phyloP scores from a whole-genome alignment of 2,113 vertebrate species.

The Misgurnus mizolepis region DNA sequence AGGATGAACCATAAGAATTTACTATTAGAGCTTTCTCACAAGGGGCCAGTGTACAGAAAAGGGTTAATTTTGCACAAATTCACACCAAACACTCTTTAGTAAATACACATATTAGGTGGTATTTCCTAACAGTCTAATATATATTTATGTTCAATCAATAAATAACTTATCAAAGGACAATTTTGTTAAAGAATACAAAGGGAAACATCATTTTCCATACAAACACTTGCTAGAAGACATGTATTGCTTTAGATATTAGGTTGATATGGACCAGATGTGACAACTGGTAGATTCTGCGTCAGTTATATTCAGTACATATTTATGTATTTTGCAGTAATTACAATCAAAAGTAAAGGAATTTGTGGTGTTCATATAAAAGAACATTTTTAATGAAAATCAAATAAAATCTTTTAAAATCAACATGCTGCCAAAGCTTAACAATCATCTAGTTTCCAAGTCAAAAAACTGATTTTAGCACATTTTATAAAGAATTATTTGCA shows the following conservation, averaged over 20 bases:
- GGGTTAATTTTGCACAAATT: conserved; percentile 42
- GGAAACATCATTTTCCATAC: neutral
- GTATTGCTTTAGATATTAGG: conserved; percentile 41
- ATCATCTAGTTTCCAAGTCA: neutral
- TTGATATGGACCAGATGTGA: conserved; percentile 52
- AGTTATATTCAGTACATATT: conserved; percentile 22
- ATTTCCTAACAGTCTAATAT: conserved; percentile 30
- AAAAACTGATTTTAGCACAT: conserved; percentile 14
- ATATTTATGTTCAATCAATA: conserved; percentile 33
- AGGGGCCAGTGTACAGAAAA: conserved; percentile 60
- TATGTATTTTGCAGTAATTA: conserved; percentile 14
- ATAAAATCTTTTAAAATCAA: conserved; percentile 19
- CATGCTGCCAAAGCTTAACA: conserved; percentile 13
- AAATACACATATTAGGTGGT: conserved; percentile 35
- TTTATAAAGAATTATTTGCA: conserved; percentile 22
- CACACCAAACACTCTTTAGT: conserved; percentile 38
- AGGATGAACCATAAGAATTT: conserved; percentile 54
- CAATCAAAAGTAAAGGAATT: neutral
- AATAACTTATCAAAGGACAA: conserved; percentile 41
- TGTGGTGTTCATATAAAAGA: conserved; percentile 22
- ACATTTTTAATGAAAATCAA: neutral
- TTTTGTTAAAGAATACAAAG: conserved; percentile 31
- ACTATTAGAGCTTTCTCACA: conserved; percentile 40
- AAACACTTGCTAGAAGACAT: conserved; percentile 32
- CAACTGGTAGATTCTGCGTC: conserved; percentile 30